Conservation (phyloP, 30 jellyfish, hydroid and myxozoan species). For the Clytia hemisphaerica region DNA sequence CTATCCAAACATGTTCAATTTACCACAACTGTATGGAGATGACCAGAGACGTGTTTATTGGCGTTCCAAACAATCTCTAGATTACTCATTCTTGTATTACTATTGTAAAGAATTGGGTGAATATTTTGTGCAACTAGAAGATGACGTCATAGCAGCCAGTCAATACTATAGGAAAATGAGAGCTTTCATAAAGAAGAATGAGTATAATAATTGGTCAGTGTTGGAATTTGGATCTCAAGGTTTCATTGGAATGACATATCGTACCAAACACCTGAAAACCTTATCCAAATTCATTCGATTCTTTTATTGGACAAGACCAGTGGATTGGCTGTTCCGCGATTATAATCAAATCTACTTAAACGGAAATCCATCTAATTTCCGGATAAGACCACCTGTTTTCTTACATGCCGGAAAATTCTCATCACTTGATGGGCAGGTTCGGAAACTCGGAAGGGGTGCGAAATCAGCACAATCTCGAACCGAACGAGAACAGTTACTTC, state of each 20-base stretch:
- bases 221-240: conserved; percentile 96
- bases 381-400: too few relatives aligned
- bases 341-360: conserved; percentile 68
- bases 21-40: conserved; percentile 79
- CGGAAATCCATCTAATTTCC: too few relatives aligned
- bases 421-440: conserved; percentile 77
- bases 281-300: conserved; percentile 64
- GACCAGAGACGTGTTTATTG: conserved; percentile 57
- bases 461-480: too few relatives aligned
- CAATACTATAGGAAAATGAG: conserved; percentile 48
- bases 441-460: conserved; percentile 86
- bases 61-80: conserved; percentile 93
- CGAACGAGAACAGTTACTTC: background rate
- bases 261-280: conserved; percentile 40
- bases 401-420: conserved; percentile 81
- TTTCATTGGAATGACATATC: conserved; percentile 90
- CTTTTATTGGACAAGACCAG: conserved; percentile 88
- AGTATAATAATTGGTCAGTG: conserved; percentile 56
- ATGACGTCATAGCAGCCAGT: conserved; percentile 67
- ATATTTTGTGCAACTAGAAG: conserved; percentile 83
- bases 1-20: conserved; percentile 52
- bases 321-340: conserved; percentile 91
- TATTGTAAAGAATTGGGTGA: conserved; percentile 60
- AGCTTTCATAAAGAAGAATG: conserved; percentile 40
- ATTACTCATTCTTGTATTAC: conserved; percentile 67